phyloP scores from a whole-genome alignment of 1,140 invertebrate species.

The Pseudachorutes palmiensis region DNA sequence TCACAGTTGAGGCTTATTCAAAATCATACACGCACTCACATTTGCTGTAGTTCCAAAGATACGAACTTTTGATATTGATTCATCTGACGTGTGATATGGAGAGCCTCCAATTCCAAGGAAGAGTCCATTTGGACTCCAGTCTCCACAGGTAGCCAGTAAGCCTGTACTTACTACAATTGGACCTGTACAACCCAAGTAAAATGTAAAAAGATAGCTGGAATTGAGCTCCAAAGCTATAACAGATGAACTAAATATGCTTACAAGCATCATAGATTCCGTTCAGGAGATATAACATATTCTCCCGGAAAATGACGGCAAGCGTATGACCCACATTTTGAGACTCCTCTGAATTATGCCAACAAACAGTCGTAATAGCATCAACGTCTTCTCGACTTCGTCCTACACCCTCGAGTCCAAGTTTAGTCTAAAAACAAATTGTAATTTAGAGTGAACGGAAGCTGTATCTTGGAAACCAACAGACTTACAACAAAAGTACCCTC shows the following conservation, averaged over 20 bases:
- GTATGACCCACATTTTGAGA: slow-evolving; percentile 51
- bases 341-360: slow-evolving; percentile 72
- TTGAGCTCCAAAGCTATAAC: no score
- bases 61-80: slow-evolving; percentile 17
- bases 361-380: neutral
- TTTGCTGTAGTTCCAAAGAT: slow-evolving; percentile 31
- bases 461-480: neutral
- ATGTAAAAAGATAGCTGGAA: neutral
- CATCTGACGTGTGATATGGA: neutral
- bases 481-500: slow-evolving; percentile 64
- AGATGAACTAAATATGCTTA: no score
- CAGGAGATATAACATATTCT: slow-evolving; percentile 13
- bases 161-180: slow-evolving; percentile 27
- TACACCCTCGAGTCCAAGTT: slow-evolving; percentile 19
- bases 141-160: slow-evolving; percentile 28
- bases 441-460: neutral
- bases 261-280: slow-evolving; percentile 24
- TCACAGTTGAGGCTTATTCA: no score
- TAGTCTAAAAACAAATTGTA: slow-evolving; percentile 22
- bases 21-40: slow-evolving; percentile 4
- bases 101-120: slow-evolving; percentile 34
- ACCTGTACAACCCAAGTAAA: slow-evolving; percentile 10
- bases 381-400: neutral
- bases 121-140: slow-evolving; percentile 36
- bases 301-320: slow-evolving; percentile 6